Evolutionary conservation across 2,888 invertebrate genomes (phyloP), one percentile per base, ranked within the genome.

Genomic region (Pollenia amentaria): DNA sequence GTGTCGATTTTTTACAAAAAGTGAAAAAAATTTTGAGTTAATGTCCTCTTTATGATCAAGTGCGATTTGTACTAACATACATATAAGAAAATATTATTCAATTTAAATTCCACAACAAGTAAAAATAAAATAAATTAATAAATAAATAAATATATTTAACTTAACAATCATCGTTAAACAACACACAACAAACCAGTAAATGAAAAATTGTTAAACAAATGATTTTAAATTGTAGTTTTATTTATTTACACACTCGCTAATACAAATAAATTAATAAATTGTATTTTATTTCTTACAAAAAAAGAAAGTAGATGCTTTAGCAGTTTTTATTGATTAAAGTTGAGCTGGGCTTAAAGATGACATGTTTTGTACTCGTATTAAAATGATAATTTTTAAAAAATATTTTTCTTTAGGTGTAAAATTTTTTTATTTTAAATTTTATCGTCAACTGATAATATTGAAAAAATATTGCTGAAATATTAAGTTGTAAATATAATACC

Each of bases 181-280:
- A 57, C 16, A 21, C 42, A 3, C 6, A 4, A 38, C 11, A 4
- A 38, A 60, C 8, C 46, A 73, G 60, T 62, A 48, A 75, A 75
- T 48, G 40, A 64, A 42, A 76, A 76, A 64, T 64, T 76, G 75
- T 64, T 76, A 51, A 76, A 44, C 75, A 76, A 76, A 76, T 64
- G 64, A 64, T 40, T n/a, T 48, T 48, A 51, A 51, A 64, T 51
- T 76, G 48, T 64, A 64, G 51, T 64, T 76, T 76, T 76, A 76
- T 76, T 76, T 76, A 76, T 76, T 76, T 76, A 64, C n/a, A 44
- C 10, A 44, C 6, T n/a, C 21, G 42, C 21, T 21, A 21, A 53
- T 51, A 48, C 48, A 51, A 70, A 46, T 14, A 21, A 21, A 46
- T 46, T 53, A 18, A 40, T 12, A 53, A 8, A 40, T 18, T 29